A percentile compares a stretch with the other conserved stretches of the same genome.
Conservation (phyloP, 1,140 invertebrate genomes). For the Manduca sexta region DNA sequence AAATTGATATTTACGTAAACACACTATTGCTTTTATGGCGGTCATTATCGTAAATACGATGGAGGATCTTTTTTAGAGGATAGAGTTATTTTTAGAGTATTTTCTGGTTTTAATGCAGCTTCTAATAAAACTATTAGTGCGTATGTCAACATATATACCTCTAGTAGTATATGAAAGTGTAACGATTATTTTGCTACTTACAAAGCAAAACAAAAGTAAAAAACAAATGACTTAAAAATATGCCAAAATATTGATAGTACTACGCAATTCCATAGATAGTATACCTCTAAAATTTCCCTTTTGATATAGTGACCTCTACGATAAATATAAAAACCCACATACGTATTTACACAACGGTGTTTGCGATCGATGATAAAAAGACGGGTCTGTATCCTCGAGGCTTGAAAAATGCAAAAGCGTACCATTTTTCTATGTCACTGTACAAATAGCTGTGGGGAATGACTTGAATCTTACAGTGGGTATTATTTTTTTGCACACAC, state of each 20-base stretch:
- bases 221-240: too few relatives aligned
- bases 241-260: too few relatives aligned
- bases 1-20: slow-evolving; percentile 31
- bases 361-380: slow-evolving; percentile 32
- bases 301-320: too few relatives aligned
- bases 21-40: background rate
- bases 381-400: slow-evolving; percentile 19
- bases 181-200: too few relatives aligned
- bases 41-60: background rate
- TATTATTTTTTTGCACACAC: slow-evolving; percentile 33
- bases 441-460: slow-evolving; percentile 44
- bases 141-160: too few relatives aligned
- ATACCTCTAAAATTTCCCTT: too few relatives aligned
- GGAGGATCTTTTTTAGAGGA: background rate
- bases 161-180: too few relatives aligned
- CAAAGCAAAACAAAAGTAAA: too few relatives aligned
- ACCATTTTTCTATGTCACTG: slow-evolving; percentile 40
- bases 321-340: too few relatives aligned
- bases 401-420: slow-evolving; percentile 32
- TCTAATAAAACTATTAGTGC: too few relatives aligned
- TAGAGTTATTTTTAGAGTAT: background rate
- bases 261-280: too few relatives aligned
- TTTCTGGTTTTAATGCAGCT: too few relatives aligned
- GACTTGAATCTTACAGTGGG: slow-evolving; percentile 38
- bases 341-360: slow-evolving; percentile 7